These are phyloP conservation scores for Myiozetetes cayanensis DNA, from an alignment of 2,113 vertebrate genomes.

Conservation along the genomic window DNA sequence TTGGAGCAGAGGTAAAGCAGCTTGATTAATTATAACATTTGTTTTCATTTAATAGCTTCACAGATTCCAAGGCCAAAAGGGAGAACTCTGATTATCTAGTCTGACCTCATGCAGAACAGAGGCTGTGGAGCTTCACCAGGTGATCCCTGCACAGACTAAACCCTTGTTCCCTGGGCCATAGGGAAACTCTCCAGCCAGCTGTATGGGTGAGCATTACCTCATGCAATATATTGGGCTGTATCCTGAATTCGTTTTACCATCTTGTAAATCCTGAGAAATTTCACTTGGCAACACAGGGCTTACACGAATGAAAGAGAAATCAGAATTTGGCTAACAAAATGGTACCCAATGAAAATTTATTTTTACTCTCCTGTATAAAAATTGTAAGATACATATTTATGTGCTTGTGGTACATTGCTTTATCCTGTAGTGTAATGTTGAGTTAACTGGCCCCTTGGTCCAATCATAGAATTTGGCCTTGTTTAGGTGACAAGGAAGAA, in stretches of 20 bases:
- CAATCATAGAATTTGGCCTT: not conserved
- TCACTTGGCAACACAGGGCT: not conserved
- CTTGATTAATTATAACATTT: conserved; percentile 25
- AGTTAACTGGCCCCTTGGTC: not conserved
- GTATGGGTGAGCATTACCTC: not conserved
- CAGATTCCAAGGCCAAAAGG: not conserved
- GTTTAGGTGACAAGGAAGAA: conserved; percentile 17
- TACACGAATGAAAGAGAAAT: not conserved
- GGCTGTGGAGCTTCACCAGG: not conserved
- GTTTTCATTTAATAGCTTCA: conserved; percentile 16
- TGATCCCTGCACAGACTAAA: not conserved
- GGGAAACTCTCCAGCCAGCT: not conserved
- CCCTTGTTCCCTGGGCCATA: not conserved
- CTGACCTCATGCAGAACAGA: not conserved
- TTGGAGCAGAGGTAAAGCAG: not conserved
- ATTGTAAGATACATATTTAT: not conserved
- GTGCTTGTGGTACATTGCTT: not conserved
- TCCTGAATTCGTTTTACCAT: not conserved
- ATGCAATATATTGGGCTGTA: not conserved
- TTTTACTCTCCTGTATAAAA: not conserved
- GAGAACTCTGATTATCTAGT: not conserved
- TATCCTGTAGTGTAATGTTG: not conserved
- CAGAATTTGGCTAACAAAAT: not conserved
- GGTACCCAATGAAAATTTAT: not conserved
- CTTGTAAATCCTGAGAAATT: not conserved